A percentile compares a stretch with the other conserved stretches of the same genome.
phyloP scores from a whole-genome alignment of 2,113 vertebrate genomes.

The Callospermophilus lateralis region DNA sequence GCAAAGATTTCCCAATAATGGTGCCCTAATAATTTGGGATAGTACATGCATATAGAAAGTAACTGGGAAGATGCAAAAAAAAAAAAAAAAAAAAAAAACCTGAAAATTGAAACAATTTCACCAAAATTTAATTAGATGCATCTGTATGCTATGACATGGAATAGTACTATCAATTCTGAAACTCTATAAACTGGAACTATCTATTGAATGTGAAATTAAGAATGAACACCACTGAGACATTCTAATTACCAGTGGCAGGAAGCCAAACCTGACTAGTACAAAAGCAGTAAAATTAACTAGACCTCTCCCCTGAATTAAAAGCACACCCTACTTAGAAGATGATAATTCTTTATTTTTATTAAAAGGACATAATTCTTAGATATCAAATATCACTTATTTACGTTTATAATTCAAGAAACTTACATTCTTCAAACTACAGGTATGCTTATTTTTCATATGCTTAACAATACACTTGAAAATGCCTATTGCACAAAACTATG shows the following conservation, averaged over 20 bases:
- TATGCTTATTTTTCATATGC: conserved; percentile 44
- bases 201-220: conserved; percentile 40
- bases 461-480: conserved; percentile 24
- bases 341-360: background rate
- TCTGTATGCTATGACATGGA: background rate
- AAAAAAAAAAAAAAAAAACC: background rate
- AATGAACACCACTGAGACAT: conserved; percentile 50
- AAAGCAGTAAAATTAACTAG: conserved; percentile 58
- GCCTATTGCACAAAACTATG: background rate
- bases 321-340: conserved; percentile 21
- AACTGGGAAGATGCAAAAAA: background rate
- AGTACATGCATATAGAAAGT: background rate
- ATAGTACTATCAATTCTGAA: background rate
- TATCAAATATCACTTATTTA: background rate
- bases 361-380: conserved; percentile 43
- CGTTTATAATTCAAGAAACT: conserved; percentile 43
- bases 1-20: background rate
- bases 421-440: conserved; percentile 36
- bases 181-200: background rate
- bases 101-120: background rate
- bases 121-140: background rate
- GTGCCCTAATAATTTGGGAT: background rate
- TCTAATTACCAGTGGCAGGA: conserved; percentile 55
- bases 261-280: conserved; percentile 26
- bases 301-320: conserved; percentile 49